These are phyloP conservation scores for Bufotes viridis DNA, from an alignment of 2,797 vertebrate genomes.

Conservation along the genomic window DNA sequence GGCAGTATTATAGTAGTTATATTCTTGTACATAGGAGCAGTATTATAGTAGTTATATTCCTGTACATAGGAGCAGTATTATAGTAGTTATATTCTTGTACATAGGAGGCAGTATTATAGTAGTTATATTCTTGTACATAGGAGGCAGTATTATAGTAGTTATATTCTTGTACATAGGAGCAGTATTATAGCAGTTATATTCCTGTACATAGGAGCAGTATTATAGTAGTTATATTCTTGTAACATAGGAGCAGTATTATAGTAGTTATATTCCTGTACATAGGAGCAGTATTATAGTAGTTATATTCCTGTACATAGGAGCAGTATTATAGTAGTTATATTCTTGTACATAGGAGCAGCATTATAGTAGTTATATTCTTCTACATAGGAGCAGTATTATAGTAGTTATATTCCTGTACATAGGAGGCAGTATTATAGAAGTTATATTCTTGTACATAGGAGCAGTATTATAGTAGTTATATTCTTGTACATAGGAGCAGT, in stretches of 20 bases:
- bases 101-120: constrained; percentile 12
- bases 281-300: constrained; percentile 13
- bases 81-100: constrained; percentile 17
- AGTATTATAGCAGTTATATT: constrained; percentile 12
- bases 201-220: background rate
- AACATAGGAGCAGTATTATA: background rate
- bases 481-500: background rate
- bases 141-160: background rate
- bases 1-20: constrained; percentile 12
- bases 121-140: constrained; percentile 1
- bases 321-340: constrained; percentile 1
- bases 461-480: background rate
- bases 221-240: constrained; percentile 6
- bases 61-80: background rate
- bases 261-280: background rate
- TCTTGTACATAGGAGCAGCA: background rate
- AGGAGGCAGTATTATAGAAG: background rate
- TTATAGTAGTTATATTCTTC: constrained; percentile 7
- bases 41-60: constrained; percentile 10
- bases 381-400: background rate
- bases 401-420: background rate
- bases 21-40: background rate
- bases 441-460: background rate
- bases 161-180: constrained; percentile 12
- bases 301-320: background rate